A percentile compares a stretch with the other conserved stretches of the same genome.
phyloP scores from a whole-genome alignment of 2,113 vertebrate species.

The Picathartes gymnocephalus region DNA sequence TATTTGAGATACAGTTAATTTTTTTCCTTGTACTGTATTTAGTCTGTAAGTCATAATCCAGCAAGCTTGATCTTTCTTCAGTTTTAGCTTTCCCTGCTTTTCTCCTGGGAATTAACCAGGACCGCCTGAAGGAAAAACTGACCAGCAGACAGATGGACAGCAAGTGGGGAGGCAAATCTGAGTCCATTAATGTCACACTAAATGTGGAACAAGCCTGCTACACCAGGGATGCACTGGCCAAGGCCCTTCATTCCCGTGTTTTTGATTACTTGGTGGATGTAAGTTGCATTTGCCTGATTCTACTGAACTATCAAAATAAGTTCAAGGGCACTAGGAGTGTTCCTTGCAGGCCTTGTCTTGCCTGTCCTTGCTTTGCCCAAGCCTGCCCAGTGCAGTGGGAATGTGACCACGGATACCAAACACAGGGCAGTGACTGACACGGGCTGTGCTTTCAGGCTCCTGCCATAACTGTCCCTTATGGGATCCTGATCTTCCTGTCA shows the following conservation, averaged over 20 bases:
- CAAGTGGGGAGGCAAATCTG: conserved; percentile 91
- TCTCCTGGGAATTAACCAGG: conserved; percentile 92
- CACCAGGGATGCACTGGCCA: conserved; percentile 93
- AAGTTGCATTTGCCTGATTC: conserved; percentile 33
- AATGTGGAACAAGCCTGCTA: conserved; percentile 97
- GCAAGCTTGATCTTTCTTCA: conserved; percentile 39
- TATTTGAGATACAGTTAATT: neutral
- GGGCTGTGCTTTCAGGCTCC: neutral
- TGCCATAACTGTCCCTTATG: fast-evolving
- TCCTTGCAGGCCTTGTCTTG: neutral
- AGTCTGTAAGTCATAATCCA: neutral
- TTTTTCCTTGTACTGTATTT: neutral
- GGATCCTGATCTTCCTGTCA: neutral
- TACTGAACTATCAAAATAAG: neutral
- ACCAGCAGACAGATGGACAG: conserved; percentile 98
- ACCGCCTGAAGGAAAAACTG: conserved; percentile 91
- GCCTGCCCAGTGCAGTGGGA: neutral
- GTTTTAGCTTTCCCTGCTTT: conserved; percentile 96
- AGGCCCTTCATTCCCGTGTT: conserved; percentile 90
- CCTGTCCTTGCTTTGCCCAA: neutral
- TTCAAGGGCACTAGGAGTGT: neutral
- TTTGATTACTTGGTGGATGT: conserved; percentile 97
- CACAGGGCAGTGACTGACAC: neutral
- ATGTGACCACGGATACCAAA: neutral
- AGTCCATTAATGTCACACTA: conserved; percentile 93